A percentile compares a stretch with the other conserved stretches of the same genome.
phyloP scores from a whole-genome alignment of 2,797 vertebrate species.

The Streptopelia turtur region DNA sequence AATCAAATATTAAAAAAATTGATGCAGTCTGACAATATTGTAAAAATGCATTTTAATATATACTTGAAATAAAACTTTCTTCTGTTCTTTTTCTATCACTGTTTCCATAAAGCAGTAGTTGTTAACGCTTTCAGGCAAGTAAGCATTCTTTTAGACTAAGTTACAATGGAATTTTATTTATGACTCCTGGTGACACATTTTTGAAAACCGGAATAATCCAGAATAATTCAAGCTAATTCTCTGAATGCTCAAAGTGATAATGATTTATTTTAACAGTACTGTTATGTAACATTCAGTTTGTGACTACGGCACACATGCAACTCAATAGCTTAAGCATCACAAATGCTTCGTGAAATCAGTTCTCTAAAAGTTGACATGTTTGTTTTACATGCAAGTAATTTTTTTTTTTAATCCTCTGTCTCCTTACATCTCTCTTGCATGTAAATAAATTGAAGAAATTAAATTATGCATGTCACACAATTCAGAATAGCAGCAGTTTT shows the following conservation, averaged over 20 bases:
- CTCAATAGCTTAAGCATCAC: not conserved
- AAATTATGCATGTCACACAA: not conserved
- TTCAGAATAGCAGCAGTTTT: not conserved
- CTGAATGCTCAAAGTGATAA: not conserved
- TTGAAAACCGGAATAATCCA: not conserved
- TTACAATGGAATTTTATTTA: not conserved
- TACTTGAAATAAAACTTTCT: not conserved
- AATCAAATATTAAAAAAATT: not conserved
- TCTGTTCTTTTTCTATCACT: not conserved
- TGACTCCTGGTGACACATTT: not conserved
- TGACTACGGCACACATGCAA: not conserved
- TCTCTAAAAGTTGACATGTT: not conserved
- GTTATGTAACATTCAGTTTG: not conserved
- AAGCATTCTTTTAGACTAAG: not conserved
- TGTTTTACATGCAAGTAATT: not conserved
- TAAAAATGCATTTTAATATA: not conserved
- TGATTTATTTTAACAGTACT: not conserved
- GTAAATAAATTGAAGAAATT: not conserved
- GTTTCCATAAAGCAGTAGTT: not conserved
- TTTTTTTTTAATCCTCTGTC: not conserved
- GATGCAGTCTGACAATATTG: not conserved
- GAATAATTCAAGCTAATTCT: not conserved
- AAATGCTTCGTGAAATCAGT: not conserved
- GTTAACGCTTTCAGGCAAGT: not conserved
- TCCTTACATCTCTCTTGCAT: not conserved